Percentiles rank a stretch among this genome's conserved stretches.
These are phyloP conservation scores for Choristoneura fumiferana DNA, from an alignment of 1,140 invertebrate genomes.

Conservation along the genomic window DNA sequence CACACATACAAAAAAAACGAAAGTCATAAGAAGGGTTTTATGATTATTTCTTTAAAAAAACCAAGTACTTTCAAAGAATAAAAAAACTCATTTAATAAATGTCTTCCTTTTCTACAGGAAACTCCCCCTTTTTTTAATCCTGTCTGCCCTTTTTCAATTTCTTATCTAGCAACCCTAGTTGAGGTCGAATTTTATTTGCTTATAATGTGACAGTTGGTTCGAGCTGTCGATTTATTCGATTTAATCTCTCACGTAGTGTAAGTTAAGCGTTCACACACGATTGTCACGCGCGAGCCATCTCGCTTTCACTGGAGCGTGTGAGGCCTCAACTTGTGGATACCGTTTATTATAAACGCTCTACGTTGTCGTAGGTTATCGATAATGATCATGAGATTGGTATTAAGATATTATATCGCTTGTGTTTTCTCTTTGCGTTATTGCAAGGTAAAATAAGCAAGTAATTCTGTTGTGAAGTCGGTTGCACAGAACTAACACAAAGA, in stretches of 20 bases:
- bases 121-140: no score
- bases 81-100: no score
- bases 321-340: slow-evolving; percentile 19
- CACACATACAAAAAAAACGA: no score
- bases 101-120: no score
- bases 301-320: slow-evolving; percentile 55
- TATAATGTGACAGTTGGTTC: slow-evolving; percentile 33
- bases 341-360: slow-evolving; percentile 35
- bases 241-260: slow-evolving; percentile 58
- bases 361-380: slow-evolving; percentile 49
- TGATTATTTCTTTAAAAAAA: no score
- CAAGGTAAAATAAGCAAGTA: neutral
- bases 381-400: slow-evolving; percentile 32
- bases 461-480: no score
- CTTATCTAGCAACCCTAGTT: no score
- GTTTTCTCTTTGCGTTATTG: slow-evolving; percentile 11
- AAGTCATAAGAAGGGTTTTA: no score
- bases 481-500: no score
- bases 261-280: slow-evolving; percentile 45
- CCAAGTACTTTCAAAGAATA: no score
- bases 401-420: slow-evolving; percentile 18
- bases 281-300: slow-evolving; percentile 45
- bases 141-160: no score
- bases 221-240: slow-evolving; percentile 43
- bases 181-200: slow-evolving; percentile 39